These are phyloP conservation scores for Bibio marci DNA, from an alignment of 2,888 invertebrate genomes.

Conservation along the genomic window DNA sequence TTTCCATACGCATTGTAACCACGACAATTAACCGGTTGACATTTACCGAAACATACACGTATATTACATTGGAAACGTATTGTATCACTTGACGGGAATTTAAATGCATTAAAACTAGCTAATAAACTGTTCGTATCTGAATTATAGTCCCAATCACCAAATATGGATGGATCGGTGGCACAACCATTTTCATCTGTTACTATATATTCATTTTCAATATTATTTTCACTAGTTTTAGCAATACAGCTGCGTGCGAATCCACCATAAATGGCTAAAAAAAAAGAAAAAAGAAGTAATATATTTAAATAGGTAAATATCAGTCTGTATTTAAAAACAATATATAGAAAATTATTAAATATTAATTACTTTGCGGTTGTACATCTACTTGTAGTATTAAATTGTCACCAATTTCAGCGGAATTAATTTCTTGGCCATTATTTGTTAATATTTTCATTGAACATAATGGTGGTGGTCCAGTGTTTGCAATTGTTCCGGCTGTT, in stretches of 20 bases:
- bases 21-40: conserved; percentile 87
- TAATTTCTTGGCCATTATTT: conserved; percentile 70
- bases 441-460: conserved; percentile 86
- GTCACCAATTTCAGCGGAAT: conserved; percentile 82
- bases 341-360: background rate
- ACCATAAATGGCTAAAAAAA: conserved; percentile 62
- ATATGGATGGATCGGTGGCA: conserved; percentile 81
- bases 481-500: conserved; percentile 87
- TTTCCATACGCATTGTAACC: conserved; percentile 82
- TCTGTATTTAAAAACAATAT: background rate
- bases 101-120: conserved; percentile 85
- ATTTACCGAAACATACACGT: conserved; percentile 85
- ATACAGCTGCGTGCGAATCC: conserved; percentile 87
- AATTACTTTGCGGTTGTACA: conserved; percentile 56
- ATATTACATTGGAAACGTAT: conserved; percentile 92
- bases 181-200: conserved; percentile 91
- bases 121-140: conserved; percentile 67
- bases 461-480: conserved; percentile 85
- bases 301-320: no score
- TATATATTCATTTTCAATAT: conserved; percentile 74
- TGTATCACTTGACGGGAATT: conserved; percentile 87
- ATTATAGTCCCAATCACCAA: conserved; percentile 86
- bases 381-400: conserved; percentile 73
- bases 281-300: conserved; percentile 7
- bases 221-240: conserved; percentile 80